phyloP scores from a whole-genome alignment of 2,113 vertebrate species.

The Podocnemis expansa region DNA sequence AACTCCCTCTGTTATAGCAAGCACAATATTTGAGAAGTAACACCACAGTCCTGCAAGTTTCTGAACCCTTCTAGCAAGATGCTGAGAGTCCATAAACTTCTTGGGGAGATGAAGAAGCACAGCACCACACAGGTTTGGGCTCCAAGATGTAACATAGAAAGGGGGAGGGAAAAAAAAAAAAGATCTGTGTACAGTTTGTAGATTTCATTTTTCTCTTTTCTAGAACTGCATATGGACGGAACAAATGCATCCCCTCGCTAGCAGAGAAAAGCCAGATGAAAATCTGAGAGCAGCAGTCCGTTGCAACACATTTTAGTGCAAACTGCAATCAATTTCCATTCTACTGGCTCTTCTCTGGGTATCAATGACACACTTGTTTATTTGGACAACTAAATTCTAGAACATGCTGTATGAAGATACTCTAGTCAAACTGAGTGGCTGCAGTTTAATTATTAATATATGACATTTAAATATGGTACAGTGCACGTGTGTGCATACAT shows the following conservation, averaged over 20 bases:
- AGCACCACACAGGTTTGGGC: neutral
- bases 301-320: constrained; percentile 77
- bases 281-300: constrained; percentile 73
- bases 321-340: constrained; percentile 82
- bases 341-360: constrained; percentile 77
- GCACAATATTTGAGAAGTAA: neutral
- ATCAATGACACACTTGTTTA: constrained; percentile 71
- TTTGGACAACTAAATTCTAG: constrained; percentile 77
- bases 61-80: neutral
- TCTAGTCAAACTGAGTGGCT: constrained; percentile 59
- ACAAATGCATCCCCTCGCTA: constrained; percentile 31
- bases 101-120: neutral
- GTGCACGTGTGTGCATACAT: neutral
- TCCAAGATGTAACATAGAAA: neutral
- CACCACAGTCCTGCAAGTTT: neutral
- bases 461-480: neutral
- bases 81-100: neutral
- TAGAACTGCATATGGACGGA: constrained; percentile 40
- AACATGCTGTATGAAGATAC: constrained; percentile 51
- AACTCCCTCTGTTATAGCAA: neutral
- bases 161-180: neutral
- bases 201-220: constrained; percentile 20
- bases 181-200: neutral
- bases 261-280: constrained; percentile 60
- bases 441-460: constrained; percentile 71